phyloP scores from a whole-genome alignment of 1,140 invertebrate genomes.

The Tetraneura akinire region DNA sequence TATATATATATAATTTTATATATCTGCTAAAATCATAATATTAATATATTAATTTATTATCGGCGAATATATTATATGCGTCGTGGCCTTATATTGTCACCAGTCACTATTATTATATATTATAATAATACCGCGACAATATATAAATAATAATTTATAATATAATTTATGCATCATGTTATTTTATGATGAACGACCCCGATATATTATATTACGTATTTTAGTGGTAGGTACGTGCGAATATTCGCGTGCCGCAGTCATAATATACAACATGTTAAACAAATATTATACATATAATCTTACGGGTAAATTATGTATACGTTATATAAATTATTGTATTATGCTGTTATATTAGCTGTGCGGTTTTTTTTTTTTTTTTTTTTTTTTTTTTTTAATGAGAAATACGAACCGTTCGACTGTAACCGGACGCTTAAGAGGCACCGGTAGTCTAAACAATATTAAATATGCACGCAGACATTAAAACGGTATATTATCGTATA shows the following conservation, averaged over 20 bases:
- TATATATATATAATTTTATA: too few relatives aligned
- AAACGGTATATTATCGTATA: neutral
- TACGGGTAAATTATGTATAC: neutral
- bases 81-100: too few relatives aligned
- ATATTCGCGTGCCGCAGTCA: conserved; percentile 20
- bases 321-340: conserved; percentile 1
- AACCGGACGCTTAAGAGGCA: neutral
- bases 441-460: conserved; percentile 33
- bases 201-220: too few relatives aligned
- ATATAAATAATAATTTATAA: too few relatives aligned
- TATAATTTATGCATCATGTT: too few relatives aligned
- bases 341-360: neutral
- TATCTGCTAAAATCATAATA: too few relatives aligned
- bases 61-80: too few relatives aligned
- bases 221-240: conserved; percentile 8
- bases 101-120: too few relatives aligned
- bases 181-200: neutral
- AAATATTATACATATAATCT: neutral
- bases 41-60: too few relatives aligned
- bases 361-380: too few relatives aligned
- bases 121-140: too few relatives aligned
- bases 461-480: neutral
- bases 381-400: conserved; percentile 26
- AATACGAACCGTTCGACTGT: neutral
- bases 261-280: neutral